Evolutionary conservation across 1,140 invertebrate genomes (phyloP).

Genomic region (Eurytemora carolleeae): DNA sequence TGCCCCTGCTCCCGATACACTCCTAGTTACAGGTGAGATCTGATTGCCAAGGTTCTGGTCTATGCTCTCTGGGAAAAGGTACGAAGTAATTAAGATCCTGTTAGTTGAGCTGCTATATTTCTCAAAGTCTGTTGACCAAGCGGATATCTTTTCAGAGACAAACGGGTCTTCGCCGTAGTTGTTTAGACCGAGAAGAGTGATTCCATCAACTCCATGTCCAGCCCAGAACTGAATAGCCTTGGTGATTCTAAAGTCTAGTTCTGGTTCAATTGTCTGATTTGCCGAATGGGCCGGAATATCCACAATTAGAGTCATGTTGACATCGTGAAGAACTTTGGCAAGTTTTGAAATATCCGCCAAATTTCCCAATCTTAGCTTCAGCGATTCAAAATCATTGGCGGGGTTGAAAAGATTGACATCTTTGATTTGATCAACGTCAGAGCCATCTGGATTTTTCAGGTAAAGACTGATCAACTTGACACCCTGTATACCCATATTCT

Average conservation of each 20-base stretch:
- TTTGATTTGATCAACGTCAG: too few species aligned
- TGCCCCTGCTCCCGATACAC: too few species aligned
- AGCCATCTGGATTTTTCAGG: too few species aligned
- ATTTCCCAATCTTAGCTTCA: neutral
- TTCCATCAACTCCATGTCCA: neutral
- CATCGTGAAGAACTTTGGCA: neutral
- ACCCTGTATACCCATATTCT: neutral
- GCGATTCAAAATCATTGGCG: neutral
- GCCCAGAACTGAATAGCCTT: neutral
- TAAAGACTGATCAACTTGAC: neutral
- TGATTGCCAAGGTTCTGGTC: too few species aligned
- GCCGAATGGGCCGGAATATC: neutral
- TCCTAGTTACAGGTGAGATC: too few species aligned
- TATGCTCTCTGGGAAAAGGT: neutral
- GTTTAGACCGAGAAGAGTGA: neutral
- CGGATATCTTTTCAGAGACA: neutral
- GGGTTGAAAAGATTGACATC: too few species aligned
- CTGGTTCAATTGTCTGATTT: neutral
- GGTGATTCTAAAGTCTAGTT: neutral
- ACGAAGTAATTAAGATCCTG: neutral
- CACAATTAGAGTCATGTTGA: neutral
- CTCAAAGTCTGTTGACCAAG: neutral
- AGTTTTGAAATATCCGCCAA: neutral
- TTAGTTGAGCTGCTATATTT: neutral
- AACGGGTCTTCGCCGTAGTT: neutral